phyloP scores from a whole-genome alignment of 2,888 invertebrate species.

The Nymphalis polychloros region DNA sequence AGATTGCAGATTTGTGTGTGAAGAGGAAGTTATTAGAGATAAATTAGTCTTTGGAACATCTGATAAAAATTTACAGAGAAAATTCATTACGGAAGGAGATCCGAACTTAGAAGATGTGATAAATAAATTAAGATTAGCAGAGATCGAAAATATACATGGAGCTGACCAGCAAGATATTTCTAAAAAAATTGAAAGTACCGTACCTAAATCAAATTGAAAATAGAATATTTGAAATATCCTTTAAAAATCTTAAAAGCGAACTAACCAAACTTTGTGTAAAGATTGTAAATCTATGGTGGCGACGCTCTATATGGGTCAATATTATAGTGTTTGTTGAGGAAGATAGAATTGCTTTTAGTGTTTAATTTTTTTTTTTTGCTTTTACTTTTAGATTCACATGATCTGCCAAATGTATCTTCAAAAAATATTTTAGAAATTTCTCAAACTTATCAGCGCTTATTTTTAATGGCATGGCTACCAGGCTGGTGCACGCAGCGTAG shows the following conservation, averaged over 20 bases:
- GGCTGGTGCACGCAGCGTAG: no score
- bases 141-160: not conserved
- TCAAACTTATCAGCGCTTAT: not conserved
- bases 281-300: not conserved
- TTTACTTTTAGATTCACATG: not conserved
- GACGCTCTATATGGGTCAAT: not conserved
- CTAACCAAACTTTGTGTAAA: not conserved
- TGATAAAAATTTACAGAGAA: not conserved
- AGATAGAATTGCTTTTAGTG: not conserved
- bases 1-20: not conserved
- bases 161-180: not conserved
- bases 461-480: no score
- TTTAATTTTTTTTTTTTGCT: no score
- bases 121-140: slow-evolving; percentile 4
- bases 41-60: not conserved
- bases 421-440: not conserved
- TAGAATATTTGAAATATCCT: not conserved
- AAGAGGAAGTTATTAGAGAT: not conserved
- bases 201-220: not conserved
- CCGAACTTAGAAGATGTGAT: not conserved
- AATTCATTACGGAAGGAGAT: not conserved
- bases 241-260: slow-evolving; percentile 3
- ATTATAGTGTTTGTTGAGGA: not conserved
- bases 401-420: not conserved
- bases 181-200: not conserved